Base-by-base conservation (phyloP, 2,888 invertebrate genomes). In the Ellobium chinense region DNA sequence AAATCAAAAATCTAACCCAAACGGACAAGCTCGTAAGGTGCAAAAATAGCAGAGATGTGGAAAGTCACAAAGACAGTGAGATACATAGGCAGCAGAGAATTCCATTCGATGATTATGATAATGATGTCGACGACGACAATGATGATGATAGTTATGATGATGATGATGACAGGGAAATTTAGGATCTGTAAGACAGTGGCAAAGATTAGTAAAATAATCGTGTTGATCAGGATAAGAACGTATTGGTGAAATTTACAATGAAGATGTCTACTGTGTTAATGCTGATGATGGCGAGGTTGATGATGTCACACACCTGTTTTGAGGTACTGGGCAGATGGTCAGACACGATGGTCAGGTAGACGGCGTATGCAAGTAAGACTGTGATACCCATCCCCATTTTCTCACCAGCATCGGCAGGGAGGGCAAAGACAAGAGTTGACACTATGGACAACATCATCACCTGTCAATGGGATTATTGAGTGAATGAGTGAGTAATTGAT, bases 401-500 rank as follows among this genome's bases (percentile, higher is more conserved):
- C 66, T 84, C 84, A 4, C 84, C 84, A 2, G 82, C 73, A 31
- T 84, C 84, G 14, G 78, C 73, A 3, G 84, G 82, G 14, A 84
- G 58, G 1, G 81, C 65, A 37, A 84, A 82, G 34, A 80, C 80
- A 73, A 82, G 56, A 46, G 78, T 68, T 21, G 81, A 72, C 62
- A 81, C 78, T 29, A 82, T 5, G 3, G 77, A 80, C 66, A 84
- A 63, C 14, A 84, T 12, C 46, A 46, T 7, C 7, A 46, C 46
- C 46, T 46, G 46, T 12, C 46, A 18, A 18, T 12, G 7, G 46
- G 46, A 46, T 46, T 7, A 18, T 12, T 7, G 46, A 46, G 7
- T 46, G 46, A 46, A 7, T 7, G 46, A 46, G 7, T 7, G 46
- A 46, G 7, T 7, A 18, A 46, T 46, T 7, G 46, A 46, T 46